Conservation (phyloP, 2,888 invertebrate genomes). For the Tryphoninae sp. region DNA sequence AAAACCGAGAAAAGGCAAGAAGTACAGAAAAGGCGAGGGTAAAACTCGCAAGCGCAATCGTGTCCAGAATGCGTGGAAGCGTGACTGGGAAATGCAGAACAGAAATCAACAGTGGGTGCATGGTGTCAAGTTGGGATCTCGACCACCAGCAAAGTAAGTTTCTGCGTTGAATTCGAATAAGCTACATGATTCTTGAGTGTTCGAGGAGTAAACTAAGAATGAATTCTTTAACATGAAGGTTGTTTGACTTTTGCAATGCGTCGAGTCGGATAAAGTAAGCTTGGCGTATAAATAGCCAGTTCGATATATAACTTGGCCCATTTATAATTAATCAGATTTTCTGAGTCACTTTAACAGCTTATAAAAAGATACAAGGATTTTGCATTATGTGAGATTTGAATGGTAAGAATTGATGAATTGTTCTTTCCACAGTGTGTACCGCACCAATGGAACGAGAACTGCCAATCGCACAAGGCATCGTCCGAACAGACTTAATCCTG, state of each 20-base stretch:
- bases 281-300: not conserved
- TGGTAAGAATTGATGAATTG: not conserved
- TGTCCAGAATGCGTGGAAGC: conserved; percentile 62
- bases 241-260: not conserved
- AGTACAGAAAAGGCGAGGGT: conserved; percentile 67
- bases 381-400: not conserved
- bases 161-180: not conserved
- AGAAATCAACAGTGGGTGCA: conserved; percentile 74
- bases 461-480: conserved; percentile 63
- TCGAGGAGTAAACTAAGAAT: not conserved
- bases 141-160: conserved; percentile 74
- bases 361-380: too few relatives aligned
- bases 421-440: conserved; percentile 48
- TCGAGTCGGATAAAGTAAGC: not conserved
- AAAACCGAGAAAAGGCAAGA: conserved; percentile 69
- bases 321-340: not conserved
- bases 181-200: not conserved
- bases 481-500: conserved; percentile 48
- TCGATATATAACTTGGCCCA: not conserved
- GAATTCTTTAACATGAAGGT: not conserved
- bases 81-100: conserved; percentile 65
- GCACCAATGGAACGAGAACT: conserved; percentile 53
- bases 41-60: conserved; percentile 66
- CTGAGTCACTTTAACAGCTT: too few relatives aligned
- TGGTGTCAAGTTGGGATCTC: conserved; percentile 76